Evolutionary conservation across 2,113 vertebrate genomes (phyloP), one percentile per base, ranked within the genome.

Genomic region (Campylomormyrus numenius): DNA sequence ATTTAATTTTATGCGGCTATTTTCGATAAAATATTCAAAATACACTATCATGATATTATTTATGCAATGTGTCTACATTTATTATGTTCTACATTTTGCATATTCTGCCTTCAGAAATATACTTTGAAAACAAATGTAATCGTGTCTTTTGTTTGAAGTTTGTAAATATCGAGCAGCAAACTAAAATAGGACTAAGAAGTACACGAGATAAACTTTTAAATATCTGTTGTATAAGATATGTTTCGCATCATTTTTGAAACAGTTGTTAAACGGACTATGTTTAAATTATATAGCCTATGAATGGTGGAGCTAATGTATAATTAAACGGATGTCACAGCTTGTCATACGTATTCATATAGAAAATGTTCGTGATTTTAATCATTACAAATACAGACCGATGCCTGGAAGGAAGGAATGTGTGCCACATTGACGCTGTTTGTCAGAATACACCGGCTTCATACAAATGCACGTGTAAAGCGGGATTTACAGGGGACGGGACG

Each of bases 351-450:
- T 66, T n/a, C 80, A 46, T 49, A 49, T 45, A 84, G 39, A 70
- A 39, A 88, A 53, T 39, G 45, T 48, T 80, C 39, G 21, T 66
- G 27, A 24, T 56, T 46, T 90, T 80, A 19, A 45, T 85, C 19
- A 87, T 11, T 70, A 89, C 90, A 93, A 90, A 92, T 91, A 90
- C 93, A 94, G 96, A 96, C 92, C 94, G 94, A 15, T 99, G 98
- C 92, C 93, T 96, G 80, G 95, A 97, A 90, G 97, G 97, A 89
- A 96, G 96, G 62, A 98, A 99, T 91, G 96, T 96, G 94, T 99
- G 98, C 96, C 98, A 99, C 93, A 94, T 96, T 27, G 97, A 98
- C 92, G 98, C 98, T 49, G 95, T 99, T 95, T 99, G 98, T 95
- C 97, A 99, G 85, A 98, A 97, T 92, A 97, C 97, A 45, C 96